Evolutionary conservation across 2,888 invertebrate species (phyloP).

Genomic region (Zele albiditarsus): DNA sequence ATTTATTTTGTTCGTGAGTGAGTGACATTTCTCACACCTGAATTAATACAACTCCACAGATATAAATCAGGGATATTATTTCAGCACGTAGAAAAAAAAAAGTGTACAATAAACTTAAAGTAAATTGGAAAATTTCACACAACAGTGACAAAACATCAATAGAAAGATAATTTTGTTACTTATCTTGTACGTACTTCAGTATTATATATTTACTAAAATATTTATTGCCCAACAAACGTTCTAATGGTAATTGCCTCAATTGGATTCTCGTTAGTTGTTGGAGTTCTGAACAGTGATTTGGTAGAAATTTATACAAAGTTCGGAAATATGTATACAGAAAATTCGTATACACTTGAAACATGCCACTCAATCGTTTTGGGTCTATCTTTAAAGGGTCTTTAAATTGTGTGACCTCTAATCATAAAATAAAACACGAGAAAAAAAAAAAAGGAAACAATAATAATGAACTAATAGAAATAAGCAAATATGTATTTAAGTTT

Average conservation of each 20-base stretch:
- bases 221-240: constrained; percentile 16
- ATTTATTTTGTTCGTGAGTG: too few species aligned
- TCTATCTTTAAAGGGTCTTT: constrained; percentile 3
- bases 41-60: neutral
- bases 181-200: neutral
- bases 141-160: neutral
- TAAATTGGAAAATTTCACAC: neutral
- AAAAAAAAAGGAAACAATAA: neutral
- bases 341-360: neutral
- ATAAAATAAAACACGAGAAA: neutral
- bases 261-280: constrained; percentile 18
- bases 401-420: neutral
- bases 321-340: neutral
- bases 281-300: neutral
- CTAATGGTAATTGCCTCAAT: constrained; percentile 17
- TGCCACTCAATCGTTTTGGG: neutral
- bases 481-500: neutral
- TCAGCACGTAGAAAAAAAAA: neutral
- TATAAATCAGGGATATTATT: neutral
- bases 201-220: neutral
- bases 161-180: neutral
- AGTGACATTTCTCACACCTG: neutral
- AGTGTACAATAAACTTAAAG: neutral
- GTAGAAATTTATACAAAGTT: neutral
- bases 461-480: neutral